These are phyloP conservation scores for Thaumatotibia leucotreta DNA, from an alignment of 1,140 invertebrate species.

Conservation along the genomic window DNA sequence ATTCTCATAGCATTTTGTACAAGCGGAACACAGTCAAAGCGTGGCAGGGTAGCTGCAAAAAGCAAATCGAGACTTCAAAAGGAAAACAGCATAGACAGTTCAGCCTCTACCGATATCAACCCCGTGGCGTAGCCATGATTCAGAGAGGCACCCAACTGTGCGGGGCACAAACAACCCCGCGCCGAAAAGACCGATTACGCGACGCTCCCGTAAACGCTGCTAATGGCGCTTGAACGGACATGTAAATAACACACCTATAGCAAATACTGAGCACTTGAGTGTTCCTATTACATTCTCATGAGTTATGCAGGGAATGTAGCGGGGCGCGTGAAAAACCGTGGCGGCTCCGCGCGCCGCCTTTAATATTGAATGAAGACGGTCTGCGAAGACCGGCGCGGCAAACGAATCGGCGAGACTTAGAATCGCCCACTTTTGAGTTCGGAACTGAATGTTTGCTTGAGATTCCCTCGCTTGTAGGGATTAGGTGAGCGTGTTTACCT, in stretches of 20 bases:
- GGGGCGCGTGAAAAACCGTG: conserved; percentile 63
- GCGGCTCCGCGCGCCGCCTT: conserved; percentile 38
- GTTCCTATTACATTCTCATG: conserved; percentile 65
- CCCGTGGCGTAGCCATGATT: conserved; percentile 1
- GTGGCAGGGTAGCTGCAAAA: neutral
- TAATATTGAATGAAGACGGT: conserved; percentile 68
- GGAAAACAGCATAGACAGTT: neutral
- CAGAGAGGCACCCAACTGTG: neutral
- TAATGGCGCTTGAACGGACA: conserved; percentile 51
- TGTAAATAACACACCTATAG: conserved; percentile 50
- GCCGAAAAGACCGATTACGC: conserved; percentile 15
- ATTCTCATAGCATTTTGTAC: neutral
- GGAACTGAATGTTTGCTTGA: conserved; percentile 54
- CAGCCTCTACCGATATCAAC: neutral
- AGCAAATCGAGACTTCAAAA: neutral
- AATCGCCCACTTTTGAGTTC: conserved; percentile 61
- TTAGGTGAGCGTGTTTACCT: conserved; percentile 23
- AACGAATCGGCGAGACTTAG: conserved; percentile 61
- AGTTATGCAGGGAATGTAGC: conserved; percentile 61
- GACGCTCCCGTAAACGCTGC: conserved; percentile 21
- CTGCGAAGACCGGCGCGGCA: conserved; percentile 33
- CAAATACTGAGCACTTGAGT: conserved; percentile 51
- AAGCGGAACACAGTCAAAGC: neutral
- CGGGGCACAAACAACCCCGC: conserved; percentile 14
- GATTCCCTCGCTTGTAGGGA: conserved; percentile 55